phyloP scores from a whole-genome alignment of 1,140 invertebrate species.

The Procambarus virginalis region DNA sequence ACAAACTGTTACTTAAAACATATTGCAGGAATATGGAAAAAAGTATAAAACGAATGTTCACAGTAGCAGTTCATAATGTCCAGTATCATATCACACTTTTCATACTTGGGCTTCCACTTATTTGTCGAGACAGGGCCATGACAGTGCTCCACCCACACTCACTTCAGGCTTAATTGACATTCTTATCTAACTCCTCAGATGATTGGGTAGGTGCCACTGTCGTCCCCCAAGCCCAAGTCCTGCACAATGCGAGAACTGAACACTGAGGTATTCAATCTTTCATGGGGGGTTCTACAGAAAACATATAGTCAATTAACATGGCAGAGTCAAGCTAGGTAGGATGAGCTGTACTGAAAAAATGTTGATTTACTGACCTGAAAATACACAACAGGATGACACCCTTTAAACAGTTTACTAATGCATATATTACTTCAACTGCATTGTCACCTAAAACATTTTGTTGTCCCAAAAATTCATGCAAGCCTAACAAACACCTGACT shows the following conservation, averaged over 20 bases:
- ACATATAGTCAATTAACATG: constrained; percentile 62
- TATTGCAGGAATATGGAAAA: constrained; percentile 68
- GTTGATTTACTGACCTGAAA: constrained; percentile 55
- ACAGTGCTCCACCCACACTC: constrained; percentile 35
- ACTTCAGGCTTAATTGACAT: constrained; percentile 43
- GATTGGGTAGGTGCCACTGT: constrained; percentile 23
- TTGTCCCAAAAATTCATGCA: not conserved
- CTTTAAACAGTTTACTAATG: constrained; percentile 19
- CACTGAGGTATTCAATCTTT: constrained; percentile 65
- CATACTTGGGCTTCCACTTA: constrained; percentile 61
- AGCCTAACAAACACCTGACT: not conserved
- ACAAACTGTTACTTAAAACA: constrained; percentile 69
- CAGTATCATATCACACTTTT: constrained; percentile 67
- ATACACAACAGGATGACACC: constrained; percentile 36
- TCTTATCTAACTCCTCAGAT: constrained; percentile 14
- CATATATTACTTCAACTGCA: not conserved
- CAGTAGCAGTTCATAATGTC: constrained; percentile 69
- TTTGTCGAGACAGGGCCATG: constrained; percentile 35
- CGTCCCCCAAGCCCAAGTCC: constrained; percentile 47
- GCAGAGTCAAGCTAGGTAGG: constrained; percentile 58
- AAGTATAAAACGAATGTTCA: constrained; percentile 68
- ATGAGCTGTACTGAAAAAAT: constrained; percentile 54
- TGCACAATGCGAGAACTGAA: constrained; percentile 64
- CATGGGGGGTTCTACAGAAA: constrained; percentile 65
- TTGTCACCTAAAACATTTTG: not conserved